Conservation (phyloP, 2,888 invertebrate species). For the Sphinx pinastri region DNA sequence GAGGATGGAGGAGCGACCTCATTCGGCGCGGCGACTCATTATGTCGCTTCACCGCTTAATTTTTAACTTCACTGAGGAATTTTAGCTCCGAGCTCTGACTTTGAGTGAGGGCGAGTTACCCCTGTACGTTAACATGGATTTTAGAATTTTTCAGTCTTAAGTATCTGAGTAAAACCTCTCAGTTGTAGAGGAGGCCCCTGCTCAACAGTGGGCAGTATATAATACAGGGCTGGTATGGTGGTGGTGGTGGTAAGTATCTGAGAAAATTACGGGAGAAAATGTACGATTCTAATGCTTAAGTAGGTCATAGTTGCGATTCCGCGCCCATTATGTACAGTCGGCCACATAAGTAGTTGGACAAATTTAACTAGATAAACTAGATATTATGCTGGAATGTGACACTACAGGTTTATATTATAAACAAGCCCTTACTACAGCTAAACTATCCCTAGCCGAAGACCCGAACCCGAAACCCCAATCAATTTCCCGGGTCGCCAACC, state of each 20-base stretch:
- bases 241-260: no score
- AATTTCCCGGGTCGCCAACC: constrained; percentile 4
- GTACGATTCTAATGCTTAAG: no score
- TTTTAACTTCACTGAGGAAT: constrained; percentile 61
- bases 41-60: constrained; percentile 58
- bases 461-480: background rate
- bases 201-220: no score
- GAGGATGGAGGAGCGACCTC: constrained; percentile 42
- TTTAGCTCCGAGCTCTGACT: constrained; percentile 31
- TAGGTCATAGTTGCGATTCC: no score
- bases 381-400: background rate
- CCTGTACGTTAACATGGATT: background rate
- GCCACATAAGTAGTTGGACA: no score
- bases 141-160: background rate
- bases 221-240: no score
- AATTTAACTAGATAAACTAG: background rate
- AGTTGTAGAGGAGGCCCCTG: no score
- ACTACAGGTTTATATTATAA: no score
- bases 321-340: no score
- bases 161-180: no score
- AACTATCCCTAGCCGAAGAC: background rate
- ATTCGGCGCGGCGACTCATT: constrained; percentile 56
- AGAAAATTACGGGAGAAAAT: no score
- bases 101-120: background rate
- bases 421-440: background rate